Evolutionary conservation across 1,140 invertebrate genomes (phyloP).

Genomic region (Ephestia elutella): DNA sequence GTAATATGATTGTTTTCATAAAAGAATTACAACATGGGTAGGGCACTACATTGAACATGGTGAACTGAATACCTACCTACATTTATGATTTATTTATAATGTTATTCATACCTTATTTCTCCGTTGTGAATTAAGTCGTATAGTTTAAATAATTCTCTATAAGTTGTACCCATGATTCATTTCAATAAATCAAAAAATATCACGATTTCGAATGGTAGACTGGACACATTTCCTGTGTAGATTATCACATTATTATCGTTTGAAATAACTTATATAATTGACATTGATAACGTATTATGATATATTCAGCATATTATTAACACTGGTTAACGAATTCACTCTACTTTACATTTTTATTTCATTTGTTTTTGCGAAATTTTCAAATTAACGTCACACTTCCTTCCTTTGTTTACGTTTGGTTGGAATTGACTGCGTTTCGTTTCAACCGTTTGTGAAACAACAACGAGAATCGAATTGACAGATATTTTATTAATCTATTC

Average conservation of each 20-base stretch:
- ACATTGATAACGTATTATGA: slow-evolving; percentile 20
- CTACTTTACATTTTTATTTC: slow-evolving; percentile 21
- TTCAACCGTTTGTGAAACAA: slow-evolving; percentile 13
- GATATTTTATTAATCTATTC: too few relatives aligned
- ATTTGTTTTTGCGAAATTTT: slow-evolving; percentile 38
- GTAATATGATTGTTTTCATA: neutral
- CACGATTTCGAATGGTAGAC: slow-evolving; percentile 29
- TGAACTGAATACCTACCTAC: slow-evolving; percentile 2
- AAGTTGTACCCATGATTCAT: slow-evolving; percentile 58
- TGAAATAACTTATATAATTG: slow-evolving; percentile 48
- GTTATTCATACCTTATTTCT: slow-evolving; percentile 42
- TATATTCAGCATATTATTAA: neutral
- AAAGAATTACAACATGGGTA: neutral
- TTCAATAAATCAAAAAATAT: slow-evolving; percentile 46
- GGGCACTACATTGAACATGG: neutral
- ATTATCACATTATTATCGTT: slow-evolving; percentile 25
- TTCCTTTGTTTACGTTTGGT: slow-evolving; percentile 36
- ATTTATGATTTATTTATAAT: slow-evolving; percentile 7
- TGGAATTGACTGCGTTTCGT: slow-evolving; percentile 25
- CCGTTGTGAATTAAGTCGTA: slow-evolving; percentile 64
- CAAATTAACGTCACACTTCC: slow-evolving; percentile 41
- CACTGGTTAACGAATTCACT: neutral
- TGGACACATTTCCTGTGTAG: slow-evolving; percentile 59
- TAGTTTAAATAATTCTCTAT: slow-evolving; percentile 60
- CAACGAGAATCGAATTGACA: neutral